Conservation (phyloP, 2,797 vertebrate species). For the Erethizon dorsatum region DNA sequence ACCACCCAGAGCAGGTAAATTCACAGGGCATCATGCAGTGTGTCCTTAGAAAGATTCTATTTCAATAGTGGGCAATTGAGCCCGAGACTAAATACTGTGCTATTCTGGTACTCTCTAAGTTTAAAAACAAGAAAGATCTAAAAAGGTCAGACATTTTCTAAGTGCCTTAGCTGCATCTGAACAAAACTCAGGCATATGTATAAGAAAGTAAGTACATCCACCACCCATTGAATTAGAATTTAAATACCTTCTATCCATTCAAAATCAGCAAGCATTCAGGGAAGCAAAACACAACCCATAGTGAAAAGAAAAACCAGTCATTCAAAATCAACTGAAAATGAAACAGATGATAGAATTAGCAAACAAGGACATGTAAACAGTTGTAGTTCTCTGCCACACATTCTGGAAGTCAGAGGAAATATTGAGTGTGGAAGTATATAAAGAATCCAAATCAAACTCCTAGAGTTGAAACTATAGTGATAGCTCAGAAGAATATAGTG, state of each 20-base stretch:
- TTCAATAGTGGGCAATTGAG: too few relatives aligned
- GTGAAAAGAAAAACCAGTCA: neutral
- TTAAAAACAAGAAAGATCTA: neutral
- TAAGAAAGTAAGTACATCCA: neutral
- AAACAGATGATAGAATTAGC: neutral
- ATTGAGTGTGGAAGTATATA: fast-evolving
- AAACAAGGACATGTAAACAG: fast-evolving
- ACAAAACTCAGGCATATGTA: neutral
- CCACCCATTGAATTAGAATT: neutral
- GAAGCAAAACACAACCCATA: too few relatives aligned
- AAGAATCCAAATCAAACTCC: neutral
- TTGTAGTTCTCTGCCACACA: neutral
- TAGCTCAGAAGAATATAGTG: fast-evolving
- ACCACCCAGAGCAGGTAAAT: fast-evolving
- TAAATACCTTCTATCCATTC: neutral
- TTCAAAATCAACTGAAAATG: neutral
- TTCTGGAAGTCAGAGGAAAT: neutral
- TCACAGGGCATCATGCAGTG: fast-evolving
- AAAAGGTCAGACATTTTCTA: neutral
- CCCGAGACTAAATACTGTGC: neutral
- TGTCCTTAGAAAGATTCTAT: neutral
- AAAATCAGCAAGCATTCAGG: neutral
- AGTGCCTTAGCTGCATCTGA: neutral
- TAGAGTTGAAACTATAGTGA: neutral
- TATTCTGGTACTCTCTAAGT: neutral